Evolutionary conservation across 92 coral and sea anemone genomes (phyloP), one percentile per base, ranked within the genome.

Genomic region (Virgularia gustaviana): DNA sequence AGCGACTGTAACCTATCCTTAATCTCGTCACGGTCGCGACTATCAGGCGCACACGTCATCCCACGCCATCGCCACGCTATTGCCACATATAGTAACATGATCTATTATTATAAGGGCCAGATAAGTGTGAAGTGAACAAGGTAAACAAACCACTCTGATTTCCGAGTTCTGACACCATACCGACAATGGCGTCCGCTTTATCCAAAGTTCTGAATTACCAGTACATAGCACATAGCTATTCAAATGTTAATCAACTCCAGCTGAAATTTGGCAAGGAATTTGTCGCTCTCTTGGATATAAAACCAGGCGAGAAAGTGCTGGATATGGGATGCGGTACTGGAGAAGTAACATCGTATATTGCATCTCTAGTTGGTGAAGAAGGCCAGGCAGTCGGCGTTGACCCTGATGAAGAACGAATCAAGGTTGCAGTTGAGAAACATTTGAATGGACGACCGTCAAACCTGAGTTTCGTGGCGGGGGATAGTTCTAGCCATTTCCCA

Each of bases 241-340:
- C 55, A 25, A 3, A 47, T 16, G 20, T 47, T 25, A 47, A 47
- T 25, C 55, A 47, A 2, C 9, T 3, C 2, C 55, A 47, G 22
- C 2, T 47, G 20, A 25, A 4, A 16, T 2, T 47, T 3, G 55
- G 55, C 5, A 47, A 47, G 55, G 20, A 47, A 25, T 9, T 47
- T 19, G n/a, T 47, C 55, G 5, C 2, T 2, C 2, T 47, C 4
- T 13, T 47, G 55, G 55, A 25, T 9, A 13, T 47, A 13, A 47
- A 47, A 13, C 16, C 16, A 16, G 9, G 55, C 5, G 55, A 47
- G 4, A 47, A 47, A 13, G 55, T 47, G 4, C 20, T 47, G 20
- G 55, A 47, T 47, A 47, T 47, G 16, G 55, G 55, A 47, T 47
- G 55, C 22, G 55, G 55, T 16, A 47, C 55, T 16, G 55, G 55